Evolutionary conservation across 2,888 invertebrate genomes (phyloP).

Genomic region (Orthonychiurus folsomi): DNA sequence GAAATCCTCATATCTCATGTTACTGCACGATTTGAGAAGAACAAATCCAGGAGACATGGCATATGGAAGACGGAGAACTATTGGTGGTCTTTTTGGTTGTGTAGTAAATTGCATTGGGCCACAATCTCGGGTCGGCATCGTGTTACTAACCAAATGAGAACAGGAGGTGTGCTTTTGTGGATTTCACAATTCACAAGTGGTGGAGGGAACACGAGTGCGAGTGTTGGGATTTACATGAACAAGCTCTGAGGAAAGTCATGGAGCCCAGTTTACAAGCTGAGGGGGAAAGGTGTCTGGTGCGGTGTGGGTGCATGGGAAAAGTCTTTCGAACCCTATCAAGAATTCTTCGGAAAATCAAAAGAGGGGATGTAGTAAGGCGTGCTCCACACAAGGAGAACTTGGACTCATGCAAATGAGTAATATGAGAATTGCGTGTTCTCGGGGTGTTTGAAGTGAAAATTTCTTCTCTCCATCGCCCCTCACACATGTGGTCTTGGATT

Average conservation of each 20-base stretch:
- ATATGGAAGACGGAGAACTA: too few species aligned
- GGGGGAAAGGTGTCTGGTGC: not conserved
- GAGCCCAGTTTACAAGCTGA: too few species aligned
- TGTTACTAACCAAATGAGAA: conserved; percentile 17
- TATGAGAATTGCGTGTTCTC: conserved; percentile 31
- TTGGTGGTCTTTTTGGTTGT: too few species aligned
- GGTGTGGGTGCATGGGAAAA: too few species aligned
- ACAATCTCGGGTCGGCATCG: conserved; percentile 22
- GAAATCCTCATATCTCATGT: conserved; percentile 29
- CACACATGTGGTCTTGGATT: too few species aligned
- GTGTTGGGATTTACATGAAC: not conserved
- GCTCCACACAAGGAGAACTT: not conserved
- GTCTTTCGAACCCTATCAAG: not conserved
- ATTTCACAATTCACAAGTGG: not conserved
- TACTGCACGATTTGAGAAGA: conserved; percentile 22
- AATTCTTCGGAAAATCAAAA: not conserved
- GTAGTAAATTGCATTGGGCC: too few species aligned
- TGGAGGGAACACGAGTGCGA: not conserved
- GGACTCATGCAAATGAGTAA: conserved; percentile 23
- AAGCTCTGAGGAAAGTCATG: not conserved
- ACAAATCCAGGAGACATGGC: too few species aligned
- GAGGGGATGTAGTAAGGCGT: not conserved
- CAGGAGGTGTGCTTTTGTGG: conserved; percentile 10
- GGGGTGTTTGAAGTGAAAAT: conserved; percentile 15
- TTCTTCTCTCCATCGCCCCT: too few species aligned